Conservation (phyloP, 2,113 vertebrate species). For the Fregata magnificens region DNA sequence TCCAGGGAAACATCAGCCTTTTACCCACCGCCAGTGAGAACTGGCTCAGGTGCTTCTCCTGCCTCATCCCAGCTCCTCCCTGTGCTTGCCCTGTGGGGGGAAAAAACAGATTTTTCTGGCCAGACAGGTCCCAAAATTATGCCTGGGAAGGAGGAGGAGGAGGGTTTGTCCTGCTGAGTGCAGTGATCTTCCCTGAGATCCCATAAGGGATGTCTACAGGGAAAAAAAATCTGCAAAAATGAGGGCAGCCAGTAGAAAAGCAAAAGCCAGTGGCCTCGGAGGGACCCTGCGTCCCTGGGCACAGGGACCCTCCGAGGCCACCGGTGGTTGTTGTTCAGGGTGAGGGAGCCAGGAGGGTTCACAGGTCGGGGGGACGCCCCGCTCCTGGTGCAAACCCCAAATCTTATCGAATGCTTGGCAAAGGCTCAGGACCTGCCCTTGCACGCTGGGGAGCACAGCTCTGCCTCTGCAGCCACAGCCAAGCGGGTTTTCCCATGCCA, state of each 20-base stretch:
- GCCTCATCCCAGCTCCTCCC: not conserved
- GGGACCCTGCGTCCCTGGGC: fast-evolving
- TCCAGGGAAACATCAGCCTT: not conserved
- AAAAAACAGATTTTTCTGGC: conserved; percentile 21
- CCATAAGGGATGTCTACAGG: not conserved
- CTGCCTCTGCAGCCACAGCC: not conserved
- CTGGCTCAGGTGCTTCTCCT: not conserved
- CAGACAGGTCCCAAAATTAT: conserved; percentile 23
- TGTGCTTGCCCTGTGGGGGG: not conserved
- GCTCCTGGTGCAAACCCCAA: not conserved
- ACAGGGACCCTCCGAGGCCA: fast-evolving
- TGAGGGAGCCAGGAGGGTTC: not conserved
- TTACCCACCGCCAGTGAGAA: not conserved
- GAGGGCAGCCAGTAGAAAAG: not conserved
- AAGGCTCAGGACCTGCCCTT: not conserved
- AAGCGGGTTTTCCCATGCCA: not conserved
- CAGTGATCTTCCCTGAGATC: not conserved
- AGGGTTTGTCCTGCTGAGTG: not conserved
- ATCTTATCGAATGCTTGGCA: not conserved
- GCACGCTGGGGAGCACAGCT: not conserved
- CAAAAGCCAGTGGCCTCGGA: not conserved
- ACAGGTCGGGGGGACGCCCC: fast-evolving
- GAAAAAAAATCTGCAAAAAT: not conserved
- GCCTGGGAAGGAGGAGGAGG: not conserved
- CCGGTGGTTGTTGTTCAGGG: not conserved